Percentiles rank a stretch among this genome's conserved stretches.
phyloP scores from a whole-genome alignment of 2,113 vertebrate species.

The Macquaria australasica region DNA sequence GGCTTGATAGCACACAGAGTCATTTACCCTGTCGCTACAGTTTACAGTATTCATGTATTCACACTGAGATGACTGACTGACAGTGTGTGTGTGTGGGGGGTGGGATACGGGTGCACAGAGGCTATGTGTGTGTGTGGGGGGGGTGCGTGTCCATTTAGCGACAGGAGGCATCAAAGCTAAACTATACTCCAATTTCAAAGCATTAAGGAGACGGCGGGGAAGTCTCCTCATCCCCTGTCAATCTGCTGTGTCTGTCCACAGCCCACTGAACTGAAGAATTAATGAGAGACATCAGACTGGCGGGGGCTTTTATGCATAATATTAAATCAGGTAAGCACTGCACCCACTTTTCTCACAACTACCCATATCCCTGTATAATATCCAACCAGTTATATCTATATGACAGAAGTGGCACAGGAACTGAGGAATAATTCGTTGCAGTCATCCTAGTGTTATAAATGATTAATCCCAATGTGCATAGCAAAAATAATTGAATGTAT shows the following conservation, averaged over 20 bases:
- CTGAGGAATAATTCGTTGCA: conserved; percentile 40
- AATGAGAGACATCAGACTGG: conserved; percentile 78
- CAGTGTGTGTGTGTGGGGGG: conserved; percentile 42
- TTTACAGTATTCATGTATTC: conserved; percentile 69
- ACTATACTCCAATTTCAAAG: conserved; percentile 69
- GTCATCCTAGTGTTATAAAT: conserved; percentile 56
- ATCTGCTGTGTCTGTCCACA: conserved; percentile 74
- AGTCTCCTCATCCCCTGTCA: conserved; percentile 74
- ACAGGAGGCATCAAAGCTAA: conserved; percentile 71
- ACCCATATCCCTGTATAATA: conserved; percentile 47
- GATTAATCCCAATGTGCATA: conserved; percentile 66
- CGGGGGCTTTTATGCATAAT: conserved; percentile 65
- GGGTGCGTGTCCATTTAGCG: conserved; percentile 62
- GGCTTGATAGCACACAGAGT: conserved; percentile 35
- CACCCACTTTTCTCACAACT: conserved; percentile 44
- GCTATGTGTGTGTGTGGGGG: neutral
- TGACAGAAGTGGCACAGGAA: conserved; percentile 52
- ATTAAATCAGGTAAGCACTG: conserved; percentile 70
- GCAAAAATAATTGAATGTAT: conserved; percentile 69
- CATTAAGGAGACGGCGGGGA: conserved; percentile 56
- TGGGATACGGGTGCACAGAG: neutral
- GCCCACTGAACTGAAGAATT: conserved; percentile 80
- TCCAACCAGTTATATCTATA: conserved; percentile 39
- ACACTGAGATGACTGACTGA: conserved; percentile 44
- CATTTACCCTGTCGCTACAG: conserved; percentile 60